These are phyloP conservation scores for Sarcophaga variegata DNA, from an alignment of 2,888 invertebrate genomes.

Conservation along the genomic window DNA sequence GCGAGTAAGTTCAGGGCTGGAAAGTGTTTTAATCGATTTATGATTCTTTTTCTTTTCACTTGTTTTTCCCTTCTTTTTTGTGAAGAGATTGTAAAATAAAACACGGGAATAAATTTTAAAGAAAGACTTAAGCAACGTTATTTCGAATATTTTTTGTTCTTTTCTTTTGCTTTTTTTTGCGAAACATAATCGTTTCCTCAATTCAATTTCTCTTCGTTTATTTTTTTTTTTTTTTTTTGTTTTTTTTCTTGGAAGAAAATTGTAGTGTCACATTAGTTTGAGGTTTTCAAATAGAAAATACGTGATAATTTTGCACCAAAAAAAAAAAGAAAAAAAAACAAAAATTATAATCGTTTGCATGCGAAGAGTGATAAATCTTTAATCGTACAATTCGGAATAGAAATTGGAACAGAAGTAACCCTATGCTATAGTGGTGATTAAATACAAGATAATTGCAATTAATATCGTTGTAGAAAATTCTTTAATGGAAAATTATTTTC, in stretches of 20 bases:
- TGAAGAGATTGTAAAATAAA: background rate
- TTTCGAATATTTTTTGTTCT: background rate
- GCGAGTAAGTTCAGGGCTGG: background rate
- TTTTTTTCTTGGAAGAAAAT: background rate
- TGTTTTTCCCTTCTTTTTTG: background rate
- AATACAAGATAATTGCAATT: no score
- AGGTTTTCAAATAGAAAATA: conserved; percentile 31
- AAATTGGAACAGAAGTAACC: no score
- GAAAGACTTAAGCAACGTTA: background rate
- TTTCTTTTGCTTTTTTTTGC: conserved; percentile 4
- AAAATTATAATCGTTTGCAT: conserved; percentile 19
- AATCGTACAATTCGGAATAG: background rate
- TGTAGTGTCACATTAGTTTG: conserved; percentile 21
- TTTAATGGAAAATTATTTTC: no score
- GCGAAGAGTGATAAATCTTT: background rate
- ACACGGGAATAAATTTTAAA: background rate
- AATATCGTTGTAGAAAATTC: no score
- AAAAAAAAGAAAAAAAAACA: background rate
- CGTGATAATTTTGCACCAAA: conserved; percentile 35
- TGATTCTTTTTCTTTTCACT: background rate
- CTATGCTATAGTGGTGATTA: no score
- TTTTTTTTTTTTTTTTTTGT: background rate
- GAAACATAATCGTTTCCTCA: background rate
- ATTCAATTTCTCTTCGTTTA: conserved; percentile 4
- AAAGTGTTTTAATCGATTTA: background rate